Base-by-base conservation (phyloP, 2,888 invertebrate genomes). In the Tanytarsus gracilentus region DNA sequence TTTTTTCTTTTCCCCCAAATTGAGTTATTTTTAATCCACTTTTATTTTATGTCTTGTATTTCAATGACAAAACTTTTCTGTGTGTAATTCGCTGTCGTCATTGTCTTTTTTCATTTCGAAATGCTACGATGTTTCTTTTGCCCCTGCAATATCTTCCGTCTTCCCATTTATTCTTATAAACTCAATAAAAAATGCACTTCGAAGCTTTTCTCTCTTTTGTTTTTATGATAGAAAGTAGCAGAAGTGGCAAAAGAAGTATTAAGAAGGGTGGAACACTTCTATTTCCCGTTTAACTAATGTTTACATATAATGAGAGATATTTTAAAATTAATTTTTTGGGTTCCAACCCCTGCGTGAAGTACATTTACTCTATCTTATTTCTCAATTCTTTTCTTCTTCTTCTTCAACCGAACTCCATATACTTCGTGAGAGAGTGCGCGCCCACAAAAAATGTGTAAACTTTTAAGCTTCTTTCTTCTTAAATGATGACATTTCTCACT, bases 21-120 rank as follows among this genome's bases (percentile, higher is more conserved):
- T 58, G 30, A 58, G 48, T 58, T 58, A 58, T 58, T 48, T 56
- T 58, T 58, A 58, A 58, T 58, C 58, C 58, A 58, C 58, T 58
- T 58, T 56, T 25, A 16, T 29, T 56, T 16, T 9, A 18, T 56
- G 14, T 14, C 39, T 16, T 14, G 36, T 23, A n/a, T n/a, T 48
- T 44, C 48, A 58, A 23, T 29, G 48, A 29, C 25, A 44, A 18
- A 58, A 58, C 18, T 48, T n/a, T n/a, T 23, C 23, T 18, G 33
- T 39, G 48, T 58, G 48, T 58, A 48, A 58, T 58, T 58, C 29
- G n/a, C 30, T 29, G 58, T 58, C 30, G 55, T 56, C 55, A 39
- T 56, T 58, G 23, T 58, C 58, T 58, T 48, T 29, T 58, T 40
- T 48, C 48, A 44, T 23, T 44, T 23, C 11, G 18, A 11, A 44